Evolutionary conservation across 35 echinoderm and acorn worm genomes (phyloP).

Genomic region (Nesometra sesokonis): DNA sequence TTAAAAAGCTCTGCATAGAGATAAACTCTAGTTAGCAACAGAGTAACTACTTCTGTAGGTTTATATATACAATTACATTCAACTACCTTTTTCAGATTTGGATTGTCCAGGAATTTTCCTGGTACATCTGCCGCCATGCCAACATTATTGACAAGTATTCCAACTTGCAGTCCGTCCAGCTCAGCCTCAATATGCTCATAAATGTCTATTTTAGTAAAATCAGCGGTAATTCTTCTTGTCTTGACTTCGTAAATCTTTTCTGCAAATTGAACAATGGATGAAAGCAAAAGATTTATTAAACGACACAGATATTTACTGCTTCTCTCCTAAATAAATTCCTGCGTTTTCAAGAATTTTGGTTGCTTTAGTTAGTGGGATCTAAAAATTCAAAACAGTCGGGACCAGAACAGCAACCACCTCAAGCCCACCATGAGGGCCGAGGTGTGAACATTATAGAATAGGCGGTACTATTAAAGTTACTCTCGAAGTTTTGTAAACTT

Average conservation of each 20-base stretch:
- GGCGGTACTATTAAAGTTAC: too few relatives aligned
- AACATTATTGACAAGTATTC: constrained; percentile 91
- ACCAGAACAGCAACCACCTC: too few relatives aligned
- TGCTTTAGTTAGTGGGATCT: too few relatives aligned
- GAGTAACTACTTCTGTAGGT: background rate
- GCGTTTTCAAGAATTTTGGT: too few relatives aligned
- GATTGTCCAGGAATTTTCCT: constrained; percentile 43
- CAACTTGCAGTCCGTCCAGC: constrained; percentile 45
- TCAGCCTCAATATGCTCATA: constrained; percentile 29
- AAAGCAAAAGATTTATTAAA: too few relatives aligned
- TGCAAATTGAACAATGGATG: background rate
- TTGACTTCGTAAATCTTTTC: constrained; percentile 65
- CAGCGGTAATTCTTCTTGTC: constrained; percentile 58
- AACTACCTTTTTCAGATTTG: constrained; percentile 48
- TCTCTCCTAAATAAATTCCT: too few relatives aligned
- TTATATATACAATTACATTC: background rate
- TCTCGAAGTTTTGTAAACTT: too few relatives aligned
- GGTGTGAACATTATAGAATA: too few relatives aligned
- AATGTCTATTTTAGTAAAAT: constrained; percentile 47
- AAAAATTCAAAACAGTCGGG: too few relatives aligned
- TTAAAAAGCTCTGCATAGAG: too few relatives aligned
- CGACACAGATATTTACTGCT: too few relatives aligned
- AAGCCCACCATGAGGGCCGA: too few relatives aligned
- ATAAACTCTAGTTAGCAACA: background rate
- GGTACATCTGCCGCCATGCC: constrained; percentile 72